Evolutionary conservation across 1,140 invertebrate species (phyloP).

Genomic region (Monochamus saltuarius): DNA sequence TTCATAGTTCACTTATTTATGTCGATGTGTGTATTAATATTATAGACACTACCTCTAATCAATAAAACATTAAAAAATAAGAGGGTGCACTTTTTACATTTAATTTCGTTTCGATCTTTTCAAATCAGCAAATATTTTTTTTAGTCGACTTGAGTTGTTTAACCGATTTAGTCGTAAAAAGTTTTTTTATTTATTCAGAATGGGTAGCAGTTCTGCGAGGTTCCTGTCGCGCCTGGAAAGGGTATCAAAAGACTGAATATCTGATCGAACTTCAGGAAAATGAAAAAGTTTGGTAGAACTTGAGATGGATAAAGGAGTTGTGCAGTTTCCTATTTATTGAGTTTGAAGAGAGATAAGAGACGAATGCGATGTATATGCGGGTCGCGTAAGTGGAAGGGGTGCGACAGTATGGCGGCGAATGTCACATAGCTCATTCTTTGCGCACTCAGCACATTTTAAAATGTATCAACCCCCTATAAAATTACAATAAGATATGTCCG

Average conservation of each 20-base stretch:
- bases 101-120: no score
- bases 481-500: conserved; percentile 52
- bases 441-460: conserved; percentile 54
- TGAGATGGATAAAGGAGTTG: conserved; percentile 45
- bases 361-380: conserved; percentile 48
- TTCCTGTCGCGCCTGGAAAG: conserved; percentile 29
- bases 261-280: conserved; percentile 39
- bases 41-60: no score
- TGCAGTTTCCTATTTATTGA: conserved; percentile 50
- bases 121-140: no score
- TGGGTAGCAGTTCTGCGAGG: conserved; percentile 17
- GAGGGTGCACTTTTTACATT: no score
- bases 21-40: no score
- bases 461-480: conserved; percentile 53
- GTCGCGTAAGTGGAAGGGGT: conserved; percentile 45
- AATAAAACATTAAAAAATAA: no score
- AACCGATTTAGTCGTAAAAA: no score
- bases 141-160: no score
- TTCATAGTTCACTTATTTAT: no score
- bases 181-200: conserved; percentile 10
- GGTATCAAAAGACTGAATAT: conserved; percentile 29
- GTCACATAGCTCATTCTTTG: conserved; percentile 54
- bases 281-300: conserved; percentile 42
- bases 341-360: conserved; percentile 47
- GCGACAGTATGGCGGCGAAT: conserved; percentile 51